A percentile compares a stretch with the other conserved stretches of the same genome.
Evolutionary conservation across 2,888 invertebrate genomes (phyloP).

Genomic region (Dimorphilus gyrociliatus): DNA sequence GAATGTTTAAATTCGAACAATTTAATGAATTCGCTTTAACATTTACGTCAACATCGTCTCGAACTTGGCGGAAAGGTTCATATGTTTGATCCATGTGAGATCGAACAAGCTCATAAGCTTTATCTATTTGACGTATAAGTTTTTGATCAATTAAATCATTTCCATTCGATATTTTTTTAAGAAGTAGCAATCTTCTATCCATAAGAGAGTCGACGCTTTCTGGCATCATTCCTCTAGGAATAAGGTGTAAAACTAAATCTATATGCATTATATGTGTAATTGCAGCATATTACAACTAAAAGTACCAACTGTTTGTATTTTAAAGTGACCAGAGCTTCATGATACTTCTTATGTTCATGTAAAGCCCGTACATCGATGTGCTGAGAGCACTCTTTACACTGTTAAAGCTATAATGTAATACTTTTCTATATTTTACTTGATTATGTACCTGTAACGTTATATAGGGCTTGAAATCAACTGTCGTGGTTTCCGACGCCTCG

Average conservation of each 20-base stretch:
- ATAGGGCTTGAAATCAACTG: too few relatives aligned
- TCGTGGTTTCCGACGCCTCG: too few relatives aligned
- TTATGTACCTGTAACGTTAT: too few relatives aligned
- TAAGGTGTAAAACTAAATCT: too few relatives aligned
- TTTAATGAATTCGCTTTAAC: conserved; percentile 20
- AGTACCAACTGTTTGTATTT: conserved; percentile 13
- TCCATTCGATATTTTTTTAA: conserved; percentile 14
- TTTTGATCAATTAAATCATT: conserved; percentile 13
- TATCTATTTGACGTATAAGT: conserved; percentile 15
- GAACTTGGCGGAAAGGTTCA: conserved; percentile 17
- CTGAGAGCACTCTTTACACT: conserved; percentile 22
- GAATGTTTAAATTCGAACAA: conserved; percentile 18
- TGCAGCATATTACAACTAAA: too few relatives aligned
- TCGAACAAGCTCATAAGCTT: conserved; percentile 29
- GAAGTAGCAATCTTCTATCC: conserved; percentile 17
- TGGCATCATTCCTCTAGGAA: conserved; percentile 12
- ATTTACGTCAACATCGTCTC: conserved; percentile 16
- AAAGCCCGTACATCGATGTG: conserved; percentile 17
- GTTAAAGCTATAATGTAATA: too few relatives aligned
- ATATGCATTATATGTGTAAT: too few relatives aligned
- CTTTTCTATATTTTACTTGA: too few relatives aligned
- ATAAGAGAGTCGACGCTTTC: conserved; percentile 15
- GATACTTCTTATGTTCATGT: conserved; percentile 22
- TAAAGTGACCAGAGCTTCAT: conserved; percentile 18
- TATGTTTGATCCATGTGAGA: conserved; percentile 23